Evolutionary conservation across 2,888 invertebrate genomes (phyloP).

Genomic region (Andrena flavipes): DNA sequence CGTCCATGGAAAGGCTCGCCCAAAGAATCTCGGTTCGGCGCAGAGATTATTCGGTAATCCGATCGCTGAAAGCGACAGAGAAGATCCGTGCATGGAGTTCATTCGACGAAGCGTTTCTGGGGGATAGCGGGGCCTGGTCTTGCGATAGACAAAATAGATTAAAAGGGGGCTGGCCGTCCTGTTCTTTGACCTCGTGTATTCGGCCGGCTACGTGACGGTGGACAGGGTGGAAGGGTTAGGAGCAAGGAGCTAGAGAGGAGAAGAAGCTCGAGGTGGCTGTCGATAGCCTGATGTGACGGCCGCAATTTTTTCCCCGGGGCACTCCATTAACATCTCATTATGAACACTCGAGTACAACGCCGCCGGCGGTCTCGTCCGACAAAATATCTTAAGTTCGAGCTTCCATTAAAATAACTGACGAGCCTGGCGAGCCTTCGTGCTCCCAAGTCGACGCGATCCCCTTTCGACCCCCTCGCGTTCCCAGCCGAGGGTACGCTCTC

Average conservation of each 20-base stretch:
- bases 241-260: conserved; percentile 23
- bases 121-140: conserved; percentile 21
- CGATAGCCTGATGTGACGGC: conserved; percentile 82
- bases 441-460: conserved; percentile 26
- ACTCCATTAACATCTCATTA: conserved; percentile 85
- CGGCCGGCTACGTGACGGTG: conserved; percentile 38
- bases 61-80: conserved; percentile 13
- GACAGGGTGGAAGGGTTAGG: conserved; percentile 38
- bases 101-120: conserved; percentile 6
- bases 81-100: background rate
- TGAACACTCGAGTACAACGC: conserved; percentile 79
- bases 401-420: conserved; percentile 84
- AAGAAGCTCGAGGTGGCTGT: conserved; percentile 72
- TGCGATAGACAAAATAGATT: conserved; percentile 81
- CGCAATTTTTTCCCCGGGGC: conserved; percentile 77
- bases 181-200: conserved; percentile 56
- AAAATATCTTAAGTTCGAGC: conserved; percentile 83
- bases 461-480: conserved; percentile 9
- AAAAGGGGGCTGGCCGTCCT: conserved; percentile 57
- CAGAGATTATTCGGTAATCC: conserved; percentile 12
- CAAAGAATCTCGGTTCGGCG: conserved; percentile 24
- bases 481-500: background rate
- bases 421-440: conserved; percentile 67
- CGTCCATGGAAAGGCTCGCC: background rate
- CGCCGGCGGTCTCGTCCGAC: conserved; percentile 65